Percentiles rank a stretch among this genome's conserved stretches.
phyloP scores from a whole-genome alignment of 2,113 vertebrate genomes.

The Diadophis punctatus region DNA sequence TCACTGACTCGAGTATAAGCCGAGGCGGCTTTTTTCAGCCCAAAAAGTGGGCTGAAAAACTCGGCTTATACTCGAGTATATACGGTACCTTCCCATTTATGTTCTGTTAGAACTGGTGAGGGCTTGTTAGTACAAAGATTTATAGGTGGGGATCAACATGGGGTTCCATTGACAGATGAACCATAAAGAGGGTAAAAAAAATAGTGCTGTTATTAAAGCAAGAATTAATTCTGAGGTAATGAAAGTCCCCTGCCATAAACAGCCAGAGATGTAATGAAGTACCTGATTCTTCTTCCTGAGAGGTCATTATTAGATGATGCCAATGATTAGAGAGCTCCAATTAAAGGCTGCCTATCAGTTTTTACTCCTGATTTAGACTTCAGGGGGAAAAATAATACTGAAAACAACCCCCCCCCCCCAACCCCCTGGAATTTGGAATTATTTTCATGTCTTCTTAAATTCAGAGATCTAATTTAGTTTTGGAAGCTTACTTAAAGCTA shows the following conservation, averaged over 20 bases:
- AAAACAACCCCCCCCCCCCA: not conserved
- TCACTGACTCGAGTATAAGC: no score
- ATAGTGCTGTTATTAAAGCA: not conserved
- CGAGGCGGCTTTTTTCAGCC: no score
- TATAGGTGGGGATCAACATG: not conserved
- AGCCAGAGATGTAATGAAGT: conserved; percentile 15
- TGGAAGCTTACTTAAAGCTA: conserved; percentile 18
- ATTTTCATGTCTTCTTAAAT: conserved; percentile 28
- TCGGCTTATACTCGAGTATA: no score
- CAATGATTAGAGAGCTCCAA: conserved; percentile 21
- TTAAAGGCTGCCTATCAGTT: conserved; percentile 25
- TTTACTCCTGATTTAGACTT: conserved; percentile 22
- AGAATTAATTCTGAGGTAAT: conserved; percentile 5
- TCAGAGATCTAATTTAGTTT: conserved; percentile 26
- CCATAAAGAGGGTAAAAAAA: not conserved
- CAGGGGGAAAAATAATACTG: not conserved
- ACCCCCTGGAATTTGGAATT: not conserved
- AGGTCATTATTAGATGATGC: conserved; percentile 27
- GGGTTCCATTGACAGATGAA: not conserved
- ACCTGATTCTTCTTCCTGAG: conserved; percentile 21
- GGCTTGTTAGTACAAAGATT: not conserved
- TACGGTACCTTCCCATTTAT: not conserved
- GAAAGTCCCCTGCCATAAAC: not conserved
- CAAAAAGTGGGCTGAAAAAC: no score
- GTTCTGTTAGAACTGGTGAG: not conserved